These are phyloP conservation scores for Gambusia yucatana DNA, from an alignment of 2,797 vertebrate species.

Conservation along the genomic window DNA sequence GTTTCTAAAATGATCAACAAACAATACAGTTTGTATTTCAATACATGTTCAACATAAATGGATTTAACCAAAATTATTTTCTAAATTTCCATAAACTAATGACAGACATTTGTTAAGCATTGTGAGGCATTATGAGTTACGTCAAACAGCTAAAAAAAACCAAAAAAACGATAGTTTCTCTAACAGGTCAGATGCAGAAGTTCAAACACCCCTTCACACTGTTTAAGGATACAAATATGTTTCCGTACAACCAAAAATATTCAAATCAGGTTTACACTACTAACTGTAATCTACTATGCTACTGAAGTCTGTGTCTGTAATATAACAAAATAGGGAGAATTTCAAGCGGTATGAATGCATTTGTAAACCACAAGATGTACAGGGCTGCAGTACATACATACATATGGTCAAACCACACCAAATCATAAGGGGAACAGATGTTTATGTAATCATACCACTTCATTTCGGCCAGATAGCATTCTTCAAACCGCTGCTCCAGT, in stretches of 20 bases:
- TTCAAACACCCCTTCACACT: neutral
- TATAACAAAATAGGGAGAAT: neutral
- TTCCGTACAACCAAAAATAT: neutral
- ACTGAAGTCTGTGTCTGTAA: neutral
- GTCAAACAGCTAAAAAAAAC: neutral
- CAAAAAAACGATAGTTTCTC: neutral
- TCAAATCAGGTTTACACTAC: neutral
- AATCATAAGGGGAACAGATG: neutral
- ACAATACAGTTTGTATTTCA: neutral
- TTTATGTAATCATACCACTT: conserved; percentile 81
- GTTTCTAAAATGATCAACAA: neutral
- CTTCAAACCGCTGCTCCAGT: conserved; percentile 85
- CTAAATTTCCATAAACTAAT: neutral
- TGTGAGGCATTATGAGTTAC: neutral
- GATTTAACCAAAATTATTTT: neutral
- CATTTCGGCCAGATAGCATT: conserved; percentile 85
- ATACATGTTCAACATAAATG: neutral
- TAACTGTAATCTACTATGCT: neutral
- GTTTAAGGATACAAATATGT: neutral
- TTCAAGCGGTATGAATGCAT: neutral
- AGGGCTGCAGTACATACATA: neutral
- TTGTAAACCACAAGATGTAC: neutral
- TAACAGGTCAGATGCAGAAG: neutral
- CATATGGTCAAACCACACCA: neutral
- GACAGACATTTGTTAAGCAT: neutral